Conservation (phyloP, 2,113 vertebrate species). For the Ciconia boyciana region DNA sequence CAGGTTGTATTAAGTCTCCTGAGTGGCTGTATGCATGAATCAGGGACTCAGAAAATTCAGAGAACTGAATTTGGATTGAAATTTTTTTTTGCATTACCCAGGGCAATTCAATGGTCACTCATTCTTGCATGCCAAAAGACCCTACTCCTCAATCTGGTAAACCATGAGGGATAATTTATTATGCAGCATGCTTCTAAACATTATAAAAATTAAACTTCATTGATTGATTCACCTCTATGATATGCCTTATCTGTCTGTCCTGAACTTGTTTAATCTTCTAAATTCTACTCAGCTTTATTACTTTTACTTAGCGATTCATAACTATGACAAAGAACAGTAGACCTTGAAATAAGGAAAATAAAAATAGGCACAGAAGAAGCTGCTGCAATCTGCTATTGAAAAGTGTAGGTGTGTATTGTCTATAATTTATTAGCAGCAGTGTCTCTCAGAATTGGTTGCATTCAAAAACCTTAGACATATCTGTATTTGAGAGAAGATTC, state of each 20-base stretch:
- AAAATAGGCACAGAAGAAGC: slow-evolving; percentile 31
- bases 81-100: background rate
- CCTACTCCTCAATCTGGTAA: background rate
- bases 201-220: background rate
- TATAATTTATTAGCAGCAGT: slow-evolving; percentile 9
- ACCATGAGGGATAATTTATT: background rate
- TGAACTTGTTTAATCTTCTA: background rate
- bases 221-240: background rate
- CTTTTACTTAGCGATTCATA: background rate
- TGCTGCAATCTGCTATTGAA: background rate
- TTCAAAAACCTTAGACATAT: background rate
- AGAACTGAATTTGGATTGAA: background rate
- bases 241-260: background rate
- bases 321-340: background rate
- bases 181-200: background rate
- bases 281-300: background rate
- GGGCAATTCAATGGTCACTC: background rate
- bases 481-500: background rate
- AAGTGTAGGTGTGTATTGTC: background rate
- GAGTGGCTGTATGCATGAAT: background rate
- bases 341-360: slow-evolving; percentile 38
- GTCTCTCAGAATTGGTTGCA: background rate
- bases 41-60: background rate
- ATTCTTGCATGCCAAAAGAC: background rate
- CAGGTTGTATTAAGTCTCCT: background rate